Percentiles rank a stretch among this genome's conserved stretches.
phyloP scores from a whole-genome alignment of 53 echinoderm and acorn worm genomes.

The Hippasteria phrygiana region DNA sequence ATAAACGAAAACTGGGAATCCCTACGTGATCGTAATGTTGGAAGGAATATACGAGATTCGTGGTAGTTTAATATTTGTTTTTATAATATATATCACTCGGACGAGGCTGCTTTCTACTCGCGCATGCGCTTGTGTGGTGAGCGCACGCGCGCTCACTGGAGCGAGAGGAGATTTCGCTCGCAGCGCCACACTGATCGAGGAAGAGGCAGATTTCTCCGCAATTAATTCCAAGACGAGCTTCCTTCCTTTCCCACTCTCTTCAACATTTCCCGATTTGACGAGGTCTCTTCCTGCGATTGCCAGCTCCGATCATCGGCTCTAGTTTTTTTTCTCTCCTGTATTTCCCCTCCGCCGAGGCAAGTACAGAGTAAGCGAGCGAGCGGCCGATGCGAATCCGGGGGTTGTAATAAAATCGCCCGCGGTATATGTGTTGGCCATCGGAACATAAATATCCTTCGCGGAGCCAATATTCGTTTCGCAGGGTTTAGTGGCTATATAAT shows the following conservation, averaged over 20 bases:
- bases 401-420: conserved; percentile 62
- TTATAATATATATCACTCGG: conserved; percentile 26
- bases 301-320: conserved; percentile 23
- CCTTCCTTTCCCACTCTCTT: conserved; percentile 72
- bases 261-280: conserved; percentile 66
- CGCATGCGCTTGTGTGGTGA: conserved; percentile 24
- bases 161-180: conserved; percentile 62
- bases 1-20: background rate
- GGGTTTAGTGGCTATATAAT: conserved; percentile 57
- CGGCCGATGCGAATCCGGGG: conserved; percentile 8
- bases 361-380: background rate
- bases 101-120: conserved; percentile 13
- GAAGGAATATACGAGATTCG: background rate
- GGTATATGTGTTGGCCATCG: conserved; percentile 61
- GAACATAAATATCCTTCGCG: conserved; percentile 67
- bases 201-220: conserved; percentile 75
- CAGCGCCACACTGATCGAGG: conserved; percentile 39
- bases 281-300: conserved; percentile 60
- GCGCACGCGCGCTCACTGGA: conserved; percentile 17
- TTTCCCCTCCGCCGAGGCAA: background rate
- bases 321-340: background rate
- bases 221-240: conserved; percentile 76
- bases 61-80: background rate
- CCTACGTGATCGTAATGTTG: conserved; percentile 18
- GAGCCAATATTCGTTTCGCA: conserved; percentile 60